Base-by-base conservation (phyloP, 2,797 vertebrate species). In the Anomalospiza imberbis region DNA sequence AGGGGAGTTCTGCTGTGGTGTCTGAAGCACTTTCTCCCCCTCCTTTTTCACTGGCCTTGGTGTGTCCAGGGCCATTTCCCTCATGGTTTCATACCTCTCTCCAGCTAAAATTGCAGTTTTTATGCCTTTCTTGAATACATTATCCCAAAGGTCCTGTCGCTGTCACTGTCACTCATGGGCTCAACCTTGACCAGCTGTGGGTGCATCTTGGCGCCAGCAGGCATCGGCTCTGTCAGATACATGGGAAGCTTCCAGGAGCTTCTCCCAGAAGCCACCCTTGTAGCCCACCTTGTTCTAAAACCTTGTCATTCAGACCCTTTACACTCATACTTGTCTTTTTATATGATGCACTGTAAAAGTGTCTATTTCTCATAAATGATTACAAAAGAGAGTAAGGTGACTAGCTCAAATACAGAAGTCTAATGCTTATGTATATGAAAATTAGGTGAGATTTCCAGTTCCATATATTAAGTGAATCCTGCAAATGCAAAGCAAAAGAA, bases 11-110 rank as follows among this genome's bases (percentile, higher is more conserved):
- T 47, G 18, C 53, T 53, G 9, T 24, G 18, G 7, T 40, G 11
- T 65, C 38, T 58, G 51, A 55, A 51, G 7, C 12, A 34, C 21
- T 16, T 58, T 71, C 13, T 38, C 10, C 10, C 5, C 1, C 4
- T 77, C 26, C 13, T 53, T 76, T 42, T 57, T 28, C 26, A 47
- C 15, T 34, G 17, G 65, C 6, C 15, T 71, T 65, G 38, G 21
- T 34, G 13, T 36, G 21, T 47, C 12, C 31, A 65, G 22, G 5
- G 6, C 19, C 0, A 0, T 65, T 72, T 72, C 18, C 7, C 11
- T 53, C 34, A 17, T 8, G 13, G 17, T 32, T 15, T 65, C 45
- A 47, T 38, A 34, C 6, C 17, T 71, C 17, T 76, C 7, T 63
- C 38, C 38, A 40, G 19, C 12, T 76, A 34, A 70, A 76, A 31